These are phyloP conservation scores for Empidonax alnorum DNA, from an alignment of 2,113 vertebrate species.

Conservation along the genomic window DNA sequence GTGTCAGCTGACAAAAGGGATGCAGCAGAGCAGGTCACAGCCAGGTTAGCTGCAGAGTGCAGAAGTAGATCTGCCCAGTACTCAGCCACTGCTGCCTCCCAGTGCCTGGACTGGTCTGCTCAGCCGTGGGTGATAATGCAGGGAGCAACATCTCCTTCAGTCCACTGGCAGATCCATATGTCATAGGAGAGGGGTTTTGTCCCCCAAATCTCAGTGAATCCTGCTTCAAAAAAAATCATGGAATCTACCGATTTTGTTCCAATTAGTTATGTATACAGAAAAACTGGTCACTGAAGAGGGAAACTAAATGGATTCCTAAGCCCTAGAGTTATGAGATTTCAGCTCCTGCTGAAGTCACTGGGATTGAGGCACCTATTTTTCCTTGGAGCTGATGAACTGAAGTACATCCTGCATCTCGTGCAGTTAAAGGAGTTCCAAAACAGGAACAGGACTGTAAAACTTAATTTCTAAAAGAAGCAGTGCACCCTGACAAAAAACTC, in stretches of 20 bases:
- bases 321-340: background rate
- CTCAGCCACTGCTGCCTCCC: background rate
- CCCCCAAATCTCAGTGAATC: background rate
- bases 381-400: background rate
- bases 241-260: background rate
- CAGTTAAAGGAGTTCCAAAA: background rate
- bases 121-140: background rate
- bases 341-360: background rate
- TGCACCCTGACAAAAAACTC: background rate
- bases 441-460: background rate
- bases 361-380: background rate
- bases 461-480: background rate
- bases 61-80: background rate
- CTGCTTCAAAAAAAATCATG: background rate
- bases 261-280: background rate
- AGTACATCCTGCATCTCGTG: fast-evolving
- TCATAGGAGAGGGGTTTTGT: background rate
- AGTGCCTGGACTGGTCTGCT: fast-evolving
- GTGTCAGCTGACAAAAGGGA: fast-evolving
- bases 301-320: background rate
- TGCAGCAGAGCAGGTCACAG: background rate
- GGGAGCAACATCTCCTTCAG: background rate
- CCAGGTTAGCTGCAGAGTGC: background rate
- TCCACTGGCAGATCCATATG: fast-evolving
- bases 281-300: fast-evolving